Evolutionary conservation across 2,113 vertebrate genomes (phyloP).

Genomic region (Hypomesus transpacificus): DNA sequence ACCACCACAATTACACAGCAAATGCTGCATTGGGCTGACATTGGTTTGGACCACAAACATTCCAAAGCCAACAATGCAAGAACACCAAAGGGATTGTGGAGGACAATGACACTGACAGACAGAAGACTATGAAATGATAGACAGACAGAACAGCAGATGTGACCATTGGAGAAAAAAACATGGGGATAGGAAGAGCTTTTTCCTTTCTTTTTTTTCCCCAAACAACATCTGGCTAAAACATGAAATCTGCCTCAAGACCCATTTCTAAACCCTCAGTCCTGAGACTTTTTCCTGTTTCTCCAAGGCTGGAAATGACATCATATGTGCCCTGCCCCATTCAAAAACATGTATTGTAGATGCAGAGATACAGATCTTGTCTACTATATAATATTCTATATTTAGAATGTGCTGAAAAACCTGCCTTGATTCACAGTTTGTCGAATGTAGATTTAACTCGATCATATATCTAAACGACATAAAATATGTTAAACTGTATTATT

Average conservation of each 20-base stretch:
- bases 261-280: not conserved
- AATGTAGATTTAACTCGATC: too few species aligned
- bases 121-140: not conserved
- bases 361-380: too few species aligned
- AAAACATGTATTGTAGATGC: too few species aligned
- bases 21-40: not conserved
- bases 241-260: not conserved
- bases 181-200: too few species aligned
- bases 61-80: not conserved
- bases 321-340: not conserved
- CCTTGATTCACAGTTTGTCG: too few species aligned
- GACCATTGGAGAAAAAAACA: too few species aligned
- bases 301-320: not conserved
- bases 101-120: not conserved
- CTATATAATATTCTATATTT: too few species aligned
- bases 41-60: not conserved
- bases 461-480: too few species aligned
- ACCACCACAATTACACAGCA: constrained; percentile 8
- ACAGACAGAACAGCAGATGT: not conserved
- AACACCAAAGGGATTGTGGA: not conserved
- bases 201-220: too few species aligned
- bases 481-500: too few species aligned
- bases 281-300: constrained; percentile 1
- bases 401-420: too few species aligned
- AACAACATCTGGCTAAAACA: too few species aligned